Evolutionary conservation across 2,888 invertebrate genomes (phyloP).

Genomic region (Pammene aurita): DNA sequence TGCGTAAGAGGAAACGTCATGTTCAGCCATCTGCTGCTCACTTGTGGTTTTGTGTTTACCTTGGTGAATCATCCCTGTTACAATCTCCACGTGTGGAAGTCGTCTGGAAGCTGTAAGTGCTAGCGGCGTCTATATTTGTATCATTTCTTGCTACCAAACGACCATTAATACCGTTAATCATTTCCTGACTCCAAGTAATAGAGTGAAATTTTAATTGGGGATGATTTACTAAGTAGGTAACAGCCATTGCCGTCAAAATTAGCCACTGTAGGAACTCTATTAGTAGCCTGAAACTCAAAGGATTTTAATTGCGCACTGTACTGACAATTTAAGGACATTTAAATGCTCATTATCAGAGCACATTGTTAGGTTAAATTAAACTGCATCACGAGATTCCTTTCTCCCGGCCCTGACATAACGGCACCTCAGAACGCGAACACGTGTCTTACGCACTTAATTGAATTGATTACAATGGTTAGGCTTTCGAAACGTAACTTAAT

Average conservation of each 20-base stretch:
- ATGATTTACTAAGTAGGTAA: too few relatives aligned
- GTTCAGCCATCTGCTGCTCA: slow-evolving; percentile 1
- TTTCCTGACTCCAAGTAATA: neutral
- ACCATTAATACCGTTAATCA: neutral
- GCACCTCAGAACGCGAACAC: slow-evolving; percentile 29
- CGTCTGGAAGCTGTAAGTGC: too few relatives aligned
- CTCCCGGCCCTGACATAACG: slow-evolving; percentile 35
- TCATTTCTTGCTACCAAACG: neutral
- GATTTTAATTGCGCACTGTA: too few relatives aligned
- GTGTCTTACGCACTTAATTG: slow-evolving; percentile 35
- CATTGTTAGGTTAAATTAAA: slow-evolving; percentile 16
- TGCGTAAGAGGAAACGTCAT: slow-evolving; percentile 4
- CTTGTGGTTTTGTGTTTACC: neutral
- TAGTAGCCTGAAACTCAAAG: too few relatives aligned
- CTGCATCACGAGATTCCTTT: slow-evolving; percentile 25
- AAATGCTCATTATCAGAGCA: slow-evolving; percentile 8
- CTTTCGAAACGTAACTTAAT: slow-evolving; percentile 35
- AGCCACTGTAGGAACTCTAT: neutral
- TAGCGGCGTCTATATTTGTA: neutral
- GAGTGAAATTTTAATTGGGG: too few relatives aligned
- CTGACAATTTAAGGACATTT: neutral
- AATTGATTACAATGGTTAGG: slow-evolving; percentile 34
- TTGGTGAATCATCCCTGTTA: neutral
- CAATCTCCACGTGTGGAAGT: too few relatives aligned
- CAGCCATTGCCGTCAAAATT: neutral